Conservation (phyloP, 1,140 invertebrate genomes). For the Popillia japonica region DNA sequence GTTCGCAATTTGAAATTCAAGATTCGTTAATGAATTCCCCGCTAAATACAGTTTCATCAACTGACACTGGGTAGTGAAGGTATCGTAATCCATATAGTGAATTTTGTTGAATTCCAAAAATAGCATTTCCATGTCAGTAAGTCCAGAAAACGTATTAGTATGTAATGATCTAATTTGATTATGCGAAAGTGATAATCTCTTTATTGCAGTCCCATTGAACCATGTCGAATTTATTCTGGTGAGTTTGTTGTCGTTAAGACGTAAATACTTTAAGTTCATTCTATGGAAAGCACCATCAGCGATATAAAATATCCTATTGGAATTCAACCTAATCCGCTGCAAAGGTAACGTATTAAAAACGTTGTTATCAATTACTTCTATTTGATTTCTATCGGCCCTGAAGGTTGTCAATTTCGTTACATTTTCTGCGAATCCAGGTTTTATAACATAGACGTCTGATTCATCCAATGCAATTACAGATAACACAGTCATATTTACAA, state of each 20-base stretch:
- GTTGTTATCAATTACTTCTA: background rate
- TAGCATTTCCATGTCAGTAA: too few species aligned
- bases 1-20: too few species aligned
- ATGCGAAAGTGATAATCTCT: too few species aligned
- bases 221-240: background rate
- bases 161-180: too few species aligned
- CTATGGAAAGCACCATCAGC: background rate
- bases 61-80: too few species aligned
- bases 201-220: background rate
- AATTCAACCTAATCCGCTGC: background rate
- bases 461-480: background rate
- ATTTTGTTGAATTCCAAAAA: too few species aligned
- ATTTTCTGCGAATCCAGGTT: background rate
- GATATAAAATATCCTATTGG: background rate
- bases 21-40: too few species aligned
- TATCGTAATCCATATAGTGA: too few species aligned
- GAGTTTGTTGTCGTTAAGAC: background rate
- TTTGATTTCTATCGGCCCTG: slow-evolving; percentile 4
- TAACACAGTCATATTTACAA: background rate
- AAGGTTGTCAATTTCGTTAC: background rate
- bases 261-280: background rate
- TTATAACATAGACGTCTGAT: background rate
- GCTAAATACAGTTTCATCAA: too few species aligned
- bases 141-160: too few species aligned
- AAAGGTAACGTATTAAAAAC: background rate